Base-by-base conservation (phyloP, 2,797 vertebrate species). In the Pseudochaenichthys georgianus region DNA sequence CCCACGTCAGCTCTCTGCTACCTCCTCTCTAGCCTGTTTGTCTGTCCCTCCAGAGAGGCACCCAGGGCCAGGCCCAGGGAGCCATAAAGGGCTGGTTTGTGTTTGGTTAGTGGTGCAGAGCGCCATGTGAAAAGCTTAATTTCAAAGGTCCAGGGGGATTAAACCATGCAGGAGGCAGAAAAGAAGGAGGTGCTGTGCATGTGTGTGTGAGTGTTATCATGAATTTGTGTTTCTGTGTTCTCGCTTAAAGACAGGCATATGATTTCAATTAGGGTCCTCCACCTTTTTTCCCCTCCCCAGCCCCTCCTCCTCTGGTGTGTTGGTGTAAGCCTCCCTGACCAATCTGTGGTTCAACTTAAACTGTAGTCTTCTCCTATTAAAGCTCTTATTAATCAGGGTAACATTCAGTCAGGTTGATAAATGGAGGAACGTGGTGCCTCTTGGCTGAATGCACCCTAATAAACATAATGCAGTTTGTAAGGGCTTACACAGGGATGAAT, bases 61-160 rank as follows among this genome's bases (percentile, higher is more conserved):
- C 78, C 75, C 73, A 47, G 52, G 60, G 63, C 70, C 67, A 46
- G 66, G 60, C 71, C 75, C 63, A 48, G 77, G 79, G 75, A 79
- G 78, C 80, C 61, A 68, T 87, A 83, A 90, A 91, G 71, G 82
- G 53, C 74, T 78, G 82, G 89, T 82, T 92, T 94, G 88, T 89
- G 87, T 93, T 92, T 90, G 90, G 81, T 89, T 91, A 91, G 86
- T 64, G 75, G 82, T 89, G 92, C 89, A 90, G 73, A 89, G 85
- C 83, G 3, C 77, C 87, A 89, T 88, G 87, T 92, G 88, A 91
- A 90, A 88, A 85, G 83, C 87, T 88, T 93, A 66, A 90, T 93
- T 94, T 91, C 60, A 15, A 84, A 85, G 80, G 84, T 86, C 81
- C 70, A 11, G 42, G 46, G 78, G 87, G 86, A 87, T 89, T 86